Evolutionary conservation across 2,797 vertebrate species (phyloP).

Genomic region (Menidia menidia): DNA sequence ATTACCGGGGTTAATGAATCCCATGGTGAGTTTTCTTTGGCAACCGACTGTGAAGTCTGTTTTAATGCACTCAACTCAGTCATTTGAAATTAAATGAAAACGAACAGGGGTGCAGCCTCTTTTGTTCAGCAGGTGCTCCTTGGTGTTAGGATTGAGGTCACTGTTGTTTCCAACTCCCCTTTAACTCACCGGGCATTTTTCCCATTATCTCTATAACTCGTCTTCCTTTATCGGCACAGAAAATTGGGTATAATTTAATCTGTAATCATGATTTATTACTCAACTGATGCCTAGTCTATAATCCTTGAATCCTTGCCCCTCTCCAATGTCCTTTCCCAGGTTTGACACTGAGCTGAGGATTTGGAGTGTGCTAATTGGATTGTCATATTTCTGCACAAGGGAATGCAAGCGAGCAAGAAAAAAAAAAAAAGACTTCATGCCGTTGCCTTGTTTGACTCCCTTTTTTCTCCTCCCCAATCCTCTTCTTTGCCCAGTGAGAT

Average conservation of each 20-base stretch:
- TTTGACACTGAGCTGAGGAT: constrained; percentile 33
- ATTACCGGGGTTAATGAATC: too few relatives aligned
- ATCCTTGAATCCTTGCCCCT: constrained; percentile 7
- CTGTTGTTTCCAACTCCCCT: too few relatives aligned
- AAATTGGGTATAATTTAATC: constrained; percentile 17
- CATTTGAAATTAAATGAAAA: neutral
- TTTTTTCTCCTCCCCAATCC: constrained; percentile 59
- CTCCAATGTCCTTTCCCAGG: constrained; percentile 32
- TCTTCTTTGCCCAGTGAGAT: constrained; percentile 50
- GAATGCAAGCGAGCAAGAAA: constrained; percentile 57
- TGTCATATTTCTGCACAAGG: constrained; percentile 66
- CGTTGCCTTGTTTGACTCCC: constrained; percentile 59
- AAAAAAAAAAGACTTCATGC: constrained; percentile 49
- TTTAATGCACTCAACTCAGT: neutral
- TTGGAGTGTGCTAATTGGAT: constrained; percentile 72
- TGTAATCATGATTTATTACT: constrained; percentile 41
- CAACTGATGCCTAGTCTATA: constrained; percentile 14
- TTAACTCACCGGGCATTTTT: neutral
- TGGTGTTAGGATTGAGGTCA: neutral
- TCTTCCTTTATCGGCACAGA: constrained; percentile 23
- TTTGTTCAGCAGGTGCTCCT: too few relatives aligned
- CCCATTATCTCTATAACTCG: neutral
- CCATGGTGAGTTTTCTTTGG: neutral
- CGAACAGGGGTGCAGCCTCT: neutral
- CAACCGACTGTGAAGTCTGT: neutral